These are phyloP conservation scores for Pimephales promelas DNA, from an alignment of 2,113 vertebrate species.

Conservation along the genomic window DNA sequence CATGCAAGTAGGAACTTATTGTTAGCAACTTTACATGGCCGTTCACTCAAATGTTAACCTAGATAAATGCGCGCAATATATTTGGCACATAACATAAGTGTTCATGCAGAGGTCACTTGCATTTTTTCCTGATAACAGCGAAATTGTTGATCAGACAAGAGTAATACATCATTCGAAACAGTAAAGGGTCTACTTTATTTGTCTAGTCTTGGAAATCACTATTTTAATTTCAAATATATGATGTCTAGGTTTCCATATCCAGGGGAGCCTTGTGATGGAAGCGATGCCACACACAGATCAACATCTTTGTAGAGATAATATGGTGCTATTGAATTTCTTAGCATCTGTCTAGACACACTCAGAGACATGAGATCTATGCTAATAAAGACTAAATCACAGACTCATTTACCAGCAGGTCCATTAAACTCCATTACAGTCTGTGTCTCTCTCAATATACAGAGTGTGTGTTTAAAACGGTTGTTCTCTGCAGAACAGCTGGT, in stretches of 20 bases:
- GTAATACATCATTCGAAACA: too few species aligned
- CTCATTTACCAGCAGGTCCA: constrained; percentile 16
- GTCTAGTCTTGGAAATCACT: background rate
- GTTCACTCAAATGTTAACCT: too few species aligned
- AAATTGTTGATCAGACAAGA: too few species aligned
- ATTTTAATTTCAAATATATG: background rate
- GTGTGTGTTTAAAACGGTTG: background rate
- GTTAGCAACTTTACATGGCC: too few species aligned
- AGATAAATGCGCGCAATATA: too few species aligned
- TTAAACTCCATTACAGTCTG: constrained; percentile 35
- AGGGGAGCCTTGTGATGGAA: background rate
- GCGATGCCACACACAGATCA: background rate
- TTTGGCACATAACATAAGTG: too few species aligned
- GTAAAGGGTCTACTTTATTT: too few species aligned
- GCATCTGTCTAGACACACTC: constrained; percentile 34
- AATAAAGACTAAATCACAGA: constrained; percentile 30
- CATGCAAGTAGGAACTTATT: too few species aligned
- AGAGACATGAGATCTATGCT: constrained; percentile 16
- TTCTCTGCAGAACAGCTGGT: constrained; percentile 16
- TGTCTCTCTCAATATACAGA: too few species aligned
- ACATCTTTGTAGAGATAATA: background rate
- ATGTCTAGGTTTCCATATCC: background rate
- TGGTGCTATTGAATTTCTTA: constrained; percentile 21
- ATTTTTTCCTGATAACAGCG: too few species aligned
- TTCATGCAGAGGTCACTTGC: too few species aligned